A percentile compares a stretch with the other conserved stretches of the same genome.
Evolutionary conservation across 2,113 vertebrate genomes (phyloP).

Genomic region (Rhipidura dahli): DNA sequence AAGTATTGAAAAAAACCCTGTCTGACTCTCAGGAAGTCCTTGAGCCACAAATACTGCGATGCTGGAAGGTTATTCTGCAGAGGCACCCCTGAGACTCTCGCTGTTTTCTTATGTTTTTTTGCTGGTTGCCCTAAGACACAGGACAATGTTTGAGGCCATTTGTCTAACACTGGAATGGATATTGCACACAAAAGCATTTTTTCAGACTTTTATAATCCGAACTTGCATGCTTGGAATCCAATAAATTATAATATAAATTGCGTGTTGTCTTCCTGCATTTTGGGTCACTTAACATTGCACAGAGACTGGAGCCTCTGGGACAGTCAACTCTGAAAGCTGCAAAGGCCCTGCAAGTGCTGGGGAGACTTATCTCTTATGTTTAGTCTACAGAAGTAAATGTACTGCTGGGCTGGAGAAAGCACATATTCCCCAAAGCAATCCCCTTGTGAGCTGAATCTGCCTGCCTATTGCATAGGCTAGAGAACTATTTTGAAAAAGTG

Average conservation of each 20-base stretch:
- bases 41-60: neutral
- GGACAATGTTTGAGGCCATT: neutral
- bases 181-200: neutral
- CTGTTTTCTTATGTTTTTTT: neutral
- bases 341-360: neutral
- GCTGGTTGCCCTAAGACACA: neutral
- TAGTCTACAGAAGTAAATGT: neutral
- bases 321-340: neutral
- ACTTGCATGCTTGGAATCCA: neutral
- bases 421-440: neutral
- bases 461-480: neutral
- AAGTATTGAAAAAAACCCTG: neutral
- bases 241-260: constrained; percentile 29
- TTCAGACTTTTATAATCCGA: neutral
- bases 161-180: neutral
- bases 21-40: neutral
- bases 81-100: rapidly evolving
- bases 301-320: neutral
- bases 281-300: neutral
- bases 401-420: neutral
- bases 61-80: neutral
- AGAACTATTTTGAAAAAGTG: neutral
- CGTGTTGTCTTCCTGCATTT: neutral
- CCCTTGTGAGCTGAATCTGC: neutral
- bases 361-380: neutral